Percentiles rank a stretch among this genome's conserved stretches.
Conservation (phyloP, 2,113 vertebrate species). For the Mobula hypostoma region DNA sequence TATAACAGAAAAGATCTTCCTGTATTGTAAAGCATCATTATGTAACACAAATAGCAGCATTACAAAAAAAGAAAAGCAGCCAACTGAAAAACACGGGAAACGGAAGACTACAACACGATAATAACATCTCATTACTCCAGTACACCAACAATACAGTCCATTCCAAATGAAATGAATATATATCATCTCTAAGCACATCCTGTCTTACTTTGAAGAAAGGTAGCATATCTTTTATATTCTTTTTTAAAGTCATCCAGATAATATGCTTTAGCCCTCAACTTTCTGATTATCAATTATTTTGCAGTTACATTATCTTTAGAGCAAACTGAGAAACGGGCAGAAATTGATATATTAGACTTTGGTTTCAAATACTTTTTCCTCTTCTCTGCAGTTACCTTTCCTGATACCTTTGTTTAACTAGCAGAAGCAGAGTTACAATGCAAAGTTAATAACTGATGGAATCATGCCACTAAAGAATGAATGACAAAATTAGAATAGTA, state of each 20-base stretch:
- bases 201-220: not conserved
- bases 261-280: no score
- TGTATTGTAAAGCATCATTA: constrained; percentile 11
- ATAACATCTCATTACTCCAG: constrained; percentile 25
- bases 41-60: constrained; percentile 27
- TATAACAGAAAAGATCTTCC: constrained; percentile 1
- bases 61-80: constrained; percentile 12
- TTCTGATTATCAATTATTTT: not conserved
- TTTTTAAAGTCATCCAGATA: not conserved
- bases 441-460: not conserved
- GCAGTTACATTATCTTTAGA: not conserved
- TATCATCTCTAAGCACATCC: not conserved
- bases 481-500: not conserved
- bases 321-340: not conserved
- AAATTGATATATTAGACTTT: not conserved
- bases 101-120: not conserved
- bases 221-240: not conserved
- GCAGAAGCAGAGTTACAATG: not conserved
- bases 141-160: not conserved
- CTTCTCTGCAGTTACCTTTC: not conserved
- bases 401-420: not conserved
- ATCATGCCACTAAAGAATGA: not conserved
- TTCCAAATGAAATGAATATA: not conserved
- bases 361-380: not conserved
- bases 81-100: constrained; percentile 36